Base-by-base conservation (phyloP, 35 echinoderm and acorn worm species). In the Hemicentrotus pulcherrimus region DNA sequence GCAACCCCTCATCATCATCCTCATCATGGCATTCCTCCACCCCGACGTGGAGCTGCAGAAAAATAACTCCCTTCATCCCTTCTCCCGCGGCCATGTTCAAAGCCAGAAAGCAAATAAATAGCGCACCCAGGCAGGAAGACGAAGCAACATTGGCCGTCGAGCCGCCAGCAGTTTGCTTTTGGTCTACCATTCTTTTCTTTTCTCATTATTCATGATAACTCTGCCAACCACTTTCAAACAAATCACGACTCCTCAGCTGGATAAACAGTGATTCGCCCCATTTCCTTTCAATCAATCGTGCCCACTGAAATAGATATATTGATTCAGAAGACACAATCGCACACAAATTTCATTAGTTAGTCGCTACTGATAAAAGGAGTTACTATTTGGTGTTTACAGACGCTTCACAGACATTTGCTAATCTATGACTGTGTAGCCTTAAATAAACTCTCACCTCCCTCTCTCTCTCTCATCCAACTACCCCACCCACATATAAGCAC, bases 101-200 rank as follows among this genome's bases (percentile, higher is more conserved):
- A 90, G 46, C 88, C 88, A 90, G 88, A 45, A 47, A 41, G 88
- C 32, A 90, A 90, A 90, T 47, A 90, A 90, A 90, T 90, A 33
- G 88, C 46, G 88, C 6, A 33, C 46, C 32, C 32, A 5, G 32
- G 18, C 19, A 24, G 32, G 46, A 33, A 90, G 32, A 90, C 24
- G 46, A 33, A 90, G 88, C 45, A 90, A 90, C 46, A 78, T 78
- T 78, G 65, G 65, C 88, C 88, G 19, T 45, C 46, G 88, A 90
- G 30, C 91, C 91, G n/a, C 91, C 10, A 93, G 91, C 91, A 93
- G 46, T 93, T 93, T 90, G 88, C 88, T 90, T 90, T 90, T 33
- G 88, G 48, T 58, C 41, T 93, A 14, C 30, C 46, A 4, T 58
- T 58, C 91, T 93, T 47, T 58, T 93, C 46, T 93, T 47, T 58